Evolutionary conservation across 2,797 vertebrate species (phyloP).

Genomic region (Lemur catta): DNA sequence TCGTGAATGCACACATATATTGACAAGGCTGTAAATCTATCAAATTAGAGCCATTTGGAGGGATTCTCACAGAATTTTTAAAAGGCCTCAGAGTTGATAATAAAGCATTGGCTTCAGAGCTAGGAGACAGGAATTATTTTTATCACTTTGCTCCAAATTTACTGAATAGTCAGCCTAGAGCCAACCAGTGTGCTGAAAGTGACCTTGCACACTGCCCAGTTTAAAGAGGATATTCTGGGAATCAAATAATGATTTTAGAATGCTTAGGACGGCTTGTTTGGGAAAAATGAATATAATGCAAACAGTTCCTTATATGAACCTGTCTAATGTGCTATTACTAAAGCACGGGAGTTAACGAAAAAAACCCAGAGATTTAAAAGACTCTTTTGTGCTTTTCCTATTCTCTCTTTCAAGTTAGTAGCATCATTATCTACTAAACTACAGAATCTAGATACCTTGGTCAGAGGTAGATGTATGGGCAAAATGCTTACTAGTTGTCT

Average conservation of each 20-base stretch:
- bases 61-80: conserved; percentile 38
- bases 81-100: not conserved
- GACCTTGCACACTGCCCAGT: not conserved
- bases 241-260: conserved; percentile 32
- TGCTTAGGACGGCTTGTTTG: not conserved
- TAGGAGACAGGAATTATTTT: conserved; percentile 20
- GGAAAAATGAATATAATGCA: conserved; percentile 8
- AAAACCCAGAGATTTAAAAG: not conserved
- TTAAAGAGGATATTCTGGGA: conserved; percentile 11
- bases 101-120: conserved; percentile 18
- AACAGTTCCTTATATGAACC: not conserved
- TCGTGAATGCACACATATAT: not conserved
- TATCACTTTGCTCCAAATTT: conserved; percentile 22
- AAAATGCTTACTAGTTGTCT: not conserved
- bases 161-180: not conserved
- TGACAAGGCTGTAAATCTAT: conserved; percentile 15
- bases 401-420: not conserved
- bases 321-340: not conserved
- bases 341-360: not conserved
- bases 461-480: no score
- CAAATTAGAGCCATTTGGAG: conserved; percentile 22
- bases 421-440: not conserved
- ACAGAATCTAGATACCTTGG: not conserved
- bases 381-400: not conserved
- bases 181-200: not conserved